Base-by-base conservation (phyloP, 2,113 vertebrate genomes). In the Nesoenas mayeri region DNA sequence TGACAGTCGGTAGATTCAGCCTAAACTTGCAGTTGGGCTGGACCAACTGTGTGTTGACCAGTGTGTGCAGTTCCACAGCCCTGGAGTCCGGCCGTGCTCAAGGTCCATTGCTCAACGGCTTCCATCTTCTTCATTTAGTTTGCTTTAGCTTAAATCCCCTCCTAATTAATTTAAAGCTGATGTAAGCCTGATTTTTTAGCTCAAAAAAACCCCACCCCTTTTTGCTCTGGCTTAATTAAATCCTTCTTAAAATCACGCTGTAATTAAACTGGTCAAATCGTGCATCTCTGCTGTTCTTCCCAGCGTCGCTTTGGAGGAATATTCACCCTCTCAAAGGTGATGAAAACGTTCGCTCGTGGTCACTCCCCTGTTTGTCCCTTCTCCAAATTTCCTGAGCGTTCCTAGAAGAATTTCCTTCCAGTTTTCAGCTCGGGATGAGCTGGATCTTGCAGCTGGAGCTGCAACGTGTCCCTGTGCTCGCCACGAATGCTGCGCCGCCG, bases 111-210 rank as follows among this genome's bases (percentile, higher is more conserved):
- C 36, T 85, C 62, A 4, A 1, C 3, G 44, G 9, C 58, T 86
- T 38, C 10, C 7, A 1, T 72, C 61, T 36, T 18, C 51, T 78
- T 25, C 1, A 12, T 70, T 85, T 54, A 19, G 14, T 48, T 80
- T 69, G 29, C 9, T 79, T 80, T 15, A 42, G 8, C 69, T 80
- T 26, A 48, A 93, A 51, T 26, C 42, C 71, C 69, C 42, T 72
- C 69, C 38, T 86, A 56, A 91, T 88, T 80, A 60, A 89, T 81
- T 79, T n/a, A 50, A 79, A 86, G 47, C 64, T 74, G 92, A 16
- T 4, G 3, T n/a, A 64, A 90, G 73, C 42, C 60, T n/a, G 48
- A 29, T 12, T 83, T 38, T 81, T 15, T 85, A 80, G 56, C 54
- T 77, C 14, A 34, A 50, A 50, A 44, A 50, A 44, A 18, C 19